Evolutionary conservation across 2,888 invertebrate genomes (phyloP).

Genomic region (Dolichopus griseipennis): DNA sequence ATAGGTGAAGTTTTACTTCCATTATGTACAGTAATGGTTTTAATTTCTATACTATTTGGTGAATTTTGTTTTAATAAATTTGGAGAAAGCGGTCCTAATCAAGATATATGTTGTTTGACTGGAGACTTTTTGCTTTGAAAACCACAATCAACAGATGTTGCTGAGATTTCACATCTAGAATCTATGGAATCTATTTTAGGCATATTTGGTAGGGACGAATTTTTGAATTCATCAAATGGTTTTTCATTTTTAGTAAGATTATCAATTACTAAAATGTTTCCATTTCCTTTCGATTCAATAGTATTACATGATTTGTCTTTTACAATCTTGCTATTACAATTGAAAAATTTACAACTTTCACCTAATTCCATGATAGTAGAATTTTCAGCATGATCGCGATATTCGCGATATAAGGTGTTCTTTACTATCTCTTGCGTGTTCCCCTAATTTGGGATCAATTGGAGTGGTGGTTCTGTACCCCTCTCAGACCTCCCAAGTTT

Average conservation of each 20-base stretch:
- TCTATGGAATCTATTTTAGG: conserved; percentile 32
- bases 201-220: conserved; percentile 40
- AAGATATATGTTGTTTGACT: background rate
- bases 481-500: too few species aligned
- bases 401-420: too few species aligned
- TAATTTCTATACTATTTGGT: conserved; percentile 7
- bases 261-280: too few species aligned
- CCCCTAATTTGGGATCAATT: too few species aligned
- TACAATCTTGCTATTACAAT: too few species aligned
- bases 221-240: conserved; percentile 28
- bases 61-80: background rate
- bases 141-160: conserved; percentile 13
- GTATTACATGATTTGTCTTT: too few species aligned
- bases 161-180: conserved; percentile 8
- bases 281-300: too few species aligned
- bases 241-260: conserved; percentile 16
- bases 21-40: conserved; percentile 14
- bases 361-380: too few species aligned
- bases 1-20: conserved; percentile 22
- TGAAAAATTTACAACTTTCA: too few species aligned
- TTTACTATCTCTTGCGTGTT: too few species aligned
- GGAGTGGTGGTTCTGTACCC: too few species aligned
- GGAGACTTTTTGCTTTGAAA: conserved; percentile 16
- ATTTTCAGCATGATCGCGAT: too few species aligned
- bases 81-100: background rate